phyloP scores from a whole-genome alignment of 2,113 vertebrate species.

The Eurystomus gularis region DNA sequence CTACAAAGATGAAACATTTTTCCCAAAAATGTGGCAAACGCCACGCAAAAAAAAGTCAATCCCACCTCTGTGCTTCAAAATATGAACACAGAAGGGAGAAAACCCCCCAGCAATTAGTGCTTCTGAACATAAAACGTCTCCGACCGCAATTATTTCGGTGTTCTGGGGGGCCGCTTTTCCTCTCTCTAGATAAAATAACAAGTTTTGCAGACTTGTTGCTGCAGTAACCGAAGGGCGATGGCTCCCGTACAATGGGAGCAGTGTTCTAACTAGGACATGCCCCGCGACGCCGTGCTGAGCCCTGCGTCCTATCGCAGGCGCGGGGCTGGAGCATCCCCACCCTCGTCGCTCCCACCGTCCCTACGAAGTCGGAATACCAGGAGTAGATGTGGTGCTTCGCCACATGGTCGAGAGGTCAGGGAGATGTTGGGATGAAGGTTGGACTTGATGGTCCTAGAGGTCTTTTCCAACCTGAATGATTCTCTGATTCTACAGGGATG shows the following conservation, averaged over 20 bases:
- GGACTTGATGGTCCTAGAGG: no score
- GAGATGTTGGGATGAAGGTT: no score
- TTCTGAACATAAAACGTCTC: not conserved
- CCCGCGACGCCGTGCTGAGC: not conserved
- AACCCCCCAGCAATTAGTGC: accelerated
- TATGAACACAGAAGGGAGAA: not conserved
- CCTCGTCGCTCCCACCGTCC: not conserved
- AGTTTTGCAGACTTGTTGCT: conserved; percentile 51
- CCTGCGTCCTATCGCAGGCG: not conserved
- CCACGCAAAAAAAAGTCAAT: not conserved
- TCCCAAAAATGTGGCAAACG: not conserved
- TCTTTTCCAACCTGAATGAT: no score
- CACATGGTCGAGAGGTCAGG: no score
- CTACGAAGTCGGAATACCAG: accelerated
- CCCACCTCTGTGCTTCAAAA: not conserved
- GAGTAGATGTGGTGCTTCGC: no score
- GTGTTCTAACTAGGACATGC: conserved; percentile 63
- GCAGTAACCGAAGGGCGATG: conserved; percentile 30
- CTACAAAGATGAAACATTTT: accelerated
- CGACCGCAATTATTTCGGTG: not conserved
- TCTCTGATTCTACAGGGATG: no score
- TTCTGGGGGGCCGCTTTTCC: not conserved
- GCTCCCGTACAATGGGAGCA: conserved; percentile 35
- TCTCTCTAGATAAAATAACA: conserved; percentile 28
- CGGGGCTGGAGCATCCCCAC: not conserved